A percentile compares a stretch with the other conserved stretches of the same genome.
phyloP scores from a whole-genome alignment of 2,797 vertebrate genomes.

The Sebastes melanostomus region DNA sequence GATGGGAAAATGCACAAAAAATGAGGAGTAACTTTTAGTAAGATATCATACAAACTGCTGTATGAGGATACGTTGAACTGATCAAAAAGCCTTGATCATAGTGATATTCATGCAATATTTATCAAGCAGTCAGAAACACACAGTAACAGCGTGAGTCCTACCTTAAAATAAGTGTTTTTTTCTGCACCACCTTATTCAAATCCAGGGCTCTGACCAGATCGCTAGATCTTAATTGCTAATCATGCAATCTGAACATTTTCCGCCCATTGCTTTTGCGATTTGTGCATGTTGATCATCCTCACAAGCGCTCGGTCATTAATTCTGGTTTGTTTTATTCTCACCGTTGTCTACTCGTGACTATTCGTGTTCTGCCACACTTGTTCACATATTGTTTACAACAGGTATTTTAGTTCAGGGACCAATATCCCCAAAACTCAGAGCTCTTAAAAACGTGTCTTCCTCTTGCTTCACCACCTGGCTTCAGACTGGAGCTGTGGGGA shows the following conservation, averaged over 20 bases:
- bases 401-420: background rate
- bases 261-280: background rate
- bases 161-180: too few species aligned
- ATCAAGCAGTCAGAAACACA: too few species aligned
- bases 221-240: background rate
- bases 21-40: too few species aligned
- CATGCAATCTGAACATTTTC: background rate
- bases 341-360: background rate
- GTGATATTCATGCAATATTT: too few species aligned
- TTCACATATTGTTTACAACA: constrained; percentile 1
- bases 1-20: too few species aligned
- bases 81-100: too few species aligned
- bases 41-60: too few species aligned
- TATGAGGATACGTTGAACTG: too few species aligned
- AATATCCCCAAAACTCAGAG: background rate
- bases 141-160: too few species aligned
- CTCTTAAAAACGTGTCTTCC: background rate
- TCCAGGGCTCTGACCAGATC: background rate
- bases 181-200: background rate
- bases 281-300: background rate
- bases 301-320: background rate
- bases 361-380: background rate
- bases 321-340: background rate
- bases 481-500: constrained; percentile 6
- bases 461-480: background rate